Base-by-base conservation (phyloP, 2,113 vertebrate genomes). In the Misgurnus anguillicaudatus region DNA sequence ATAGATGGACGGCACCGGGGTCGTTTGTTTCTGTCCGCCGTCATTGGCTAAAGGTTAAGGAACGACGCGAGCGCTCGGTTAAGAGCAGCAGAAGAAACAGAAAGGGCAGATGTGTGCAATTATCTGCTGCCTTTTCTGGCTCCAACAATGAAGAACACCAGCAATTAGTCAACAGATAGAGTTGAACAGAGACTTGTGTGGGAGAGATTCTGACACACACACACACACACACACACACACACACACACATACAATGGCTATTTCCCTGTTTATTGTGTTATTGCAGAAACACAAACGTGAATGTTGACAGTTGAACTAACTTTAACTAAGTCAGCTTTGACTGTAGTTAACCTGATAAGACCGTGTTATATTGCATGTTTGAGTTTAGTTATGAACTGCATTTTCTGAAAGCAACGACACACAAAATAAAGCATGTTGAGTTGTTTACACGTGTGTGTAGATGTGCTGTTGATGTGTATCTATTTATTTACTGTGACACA, bases 11-110 rank as follows among this genome's bases (percentile, higher is more conserved):
- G 63, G 79, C 83, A 84, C 84, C 73, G 77, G 74, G 89, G 86
- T 83, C 80, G 82, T 82, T 86, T 72, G 82, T 79, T 86, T 75
- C 24, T 77, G 71, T 86, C 83, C 84, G 87, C 83, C 79, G 88
- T 91, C 87, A 87, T 83, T 71, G 60, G 81, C 79, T 88, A 91
- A 91, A 90, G 87, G 90, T 93, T 91, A 90, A 84, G 82, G 75
- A 88, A 90, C 80, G 86, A 69, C 86, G 78, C 71, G 83, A 71
- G 74, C 64, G 82, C 84, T 80, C 83, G 83, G 87, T 85, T 83
- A 80, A 80, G 71, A 69, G 16, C 19, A 57, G 55, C 1, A 16
- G n/a, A 51, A 72, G 81, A 76, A 78, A 73, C 79, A 60, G 75
- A 89, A 88, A 89, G 86, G 87, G 85, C 86, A 86, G 77, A 45